Evolutionary conservation across 2,888 invertebrate genomes (phyloP).

Genomic region (Oscheius sp.): DNA sequence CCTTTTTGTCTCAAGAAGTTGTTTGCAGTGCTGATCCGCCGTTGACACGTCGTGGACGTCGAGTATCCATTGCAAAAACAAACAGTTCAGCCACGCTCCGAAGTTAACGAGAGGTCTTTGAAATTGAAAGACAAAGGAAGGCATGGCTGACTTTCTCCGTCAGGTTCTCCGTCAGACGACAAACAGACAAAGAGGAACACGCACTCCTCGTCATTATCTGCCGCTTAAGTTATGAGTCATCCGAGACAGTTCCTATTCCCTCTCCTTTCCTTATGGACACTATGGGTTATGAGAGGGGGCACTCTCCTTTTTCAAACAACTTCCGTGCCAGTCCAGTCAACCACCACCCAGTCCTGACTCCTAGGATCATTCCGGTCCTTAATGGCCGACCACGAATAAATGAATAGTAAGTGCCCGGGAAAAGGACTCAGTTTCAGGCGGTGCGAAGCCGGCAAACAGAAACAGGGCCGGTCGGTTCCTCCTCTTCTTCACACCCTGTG

Average conservation of each 20-base stretch:
- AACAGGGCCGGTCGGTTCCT: conserved; percentile 14
- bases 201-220: too few species aligned
- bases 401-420: conserved; percentile 23
- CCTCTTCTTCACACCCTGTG: conserved; percentile 22
- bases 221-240: not conserved
- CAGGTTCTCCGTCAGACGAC: too few species aligned
- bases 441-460: not conserved
- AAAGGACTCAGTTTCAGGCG: conserved; percentile 23
- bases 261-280: too few species aligned
- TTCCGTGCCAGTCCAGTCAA: too few species aligned
- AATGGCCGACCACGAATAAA: not conserved
- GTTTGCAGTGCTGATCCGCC: conserved; percentile 5
- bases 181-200: too few species aligned
- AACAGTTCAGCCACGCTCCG: conserved; percentile 23
- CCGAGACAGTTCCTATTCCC: too few species aligned
- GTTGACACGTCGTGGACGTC: conserved; percentile 24
- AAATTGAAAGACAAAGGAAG: not conserved
- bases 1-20: not conserved
- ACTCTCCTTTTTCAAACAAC: too few species aligned
- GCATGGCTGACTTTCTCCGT: not conserved
- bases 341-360: too few species aligned
- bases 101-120: not conserved
- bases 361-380: conserved; percentile 14
- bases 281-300: too few species aligned
- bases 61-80: conserved; percentile 31